Evolutionary conservation across 1,140 invertebrate genomes (phyloP).

Genomic region (Diprion similis): DNA sequence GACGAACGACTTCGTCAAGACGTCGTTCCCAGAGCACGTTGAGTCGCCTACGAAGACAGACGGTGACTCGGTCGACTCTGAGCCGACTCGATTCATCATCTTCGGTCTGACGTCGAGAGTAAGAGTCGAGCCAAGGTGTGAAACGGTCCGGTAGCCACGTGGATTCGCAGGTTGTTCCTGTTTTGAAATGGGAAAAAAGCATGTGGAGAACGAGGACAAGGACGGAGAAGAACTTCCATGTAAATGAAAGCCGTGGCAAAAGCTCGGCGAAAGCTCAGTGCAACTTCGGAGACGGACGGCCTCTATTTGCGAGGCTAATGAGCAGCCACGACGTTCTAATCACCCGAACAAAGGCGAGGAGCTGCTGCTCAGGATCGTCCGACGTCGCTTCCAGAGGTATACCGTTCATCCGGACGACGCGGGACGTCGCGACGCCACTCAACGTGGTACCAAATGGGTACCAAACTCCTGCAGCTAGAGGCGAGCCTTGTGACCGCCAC

Average conservation of each 20-base stretch:
- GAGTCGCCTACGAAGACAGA: conserved; percentile 1
- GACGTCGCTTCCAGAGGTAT: no score
- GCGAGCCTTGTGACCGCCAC: no score
- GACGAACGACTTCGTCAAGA: conserved; percentile 7
- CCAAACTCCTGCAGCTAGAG: no score
- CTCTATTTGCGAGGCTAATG: neutral
- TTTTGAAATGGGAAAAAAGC: no score
- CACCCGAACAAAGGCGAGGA: neutral
- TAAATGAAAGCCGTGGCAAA: no score
- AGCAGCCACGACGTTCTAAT: neutral
- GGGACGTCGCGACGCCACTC: no score
- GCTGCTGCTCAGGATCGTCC: neutral
- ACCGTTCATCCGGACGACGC: no score
- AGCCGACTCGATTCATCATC: neutral
- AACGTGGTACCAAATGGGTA: no score
- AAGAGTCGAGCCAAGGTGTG: neutral
- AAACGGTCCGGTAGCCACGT: neutral
- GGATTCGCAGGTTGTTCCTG: no score
- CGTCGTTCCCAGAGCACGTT: neutral
- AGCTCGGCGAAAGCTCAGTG: neutral
- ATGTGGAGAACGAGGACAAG: no score
- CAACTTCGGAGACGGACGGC: neutral
- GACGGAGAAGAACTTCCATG: no score
- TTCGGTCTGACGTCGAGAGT: neutral
- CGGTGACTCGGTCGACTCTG: neutral